phyloP scores from a whole-genome alignment of 2,797 vertebrate genomes.

The Brachymystax lenok region DNA sequence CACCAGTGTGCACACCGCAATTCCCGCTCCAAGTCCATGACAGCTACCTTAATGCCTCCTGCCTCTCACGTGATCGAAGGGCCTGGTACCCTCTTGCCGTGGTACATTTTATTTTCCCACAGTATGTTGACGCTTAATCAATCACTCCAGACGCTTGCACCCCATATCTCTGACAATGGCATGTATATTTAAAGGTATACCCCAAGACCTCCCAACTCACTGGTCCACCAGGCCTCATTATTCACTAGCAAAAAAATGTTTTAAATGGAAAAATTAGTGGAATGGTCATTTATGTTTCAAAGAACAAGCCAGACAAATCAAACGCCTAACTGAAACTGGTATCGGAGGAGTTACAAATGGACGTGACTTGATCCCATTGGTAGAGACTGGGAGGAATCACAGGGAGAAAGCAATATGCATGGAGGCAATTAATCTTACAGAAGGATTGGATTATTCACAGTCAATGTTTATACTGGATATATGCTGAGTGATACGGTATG shows the following conservation, averaged over 20 bases:
- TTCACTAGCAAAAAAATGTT: no score
- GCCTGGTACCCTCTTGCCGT: constrained; percentile 46
- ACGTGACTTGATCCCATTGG: neutral
- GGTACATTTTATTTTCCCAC: constrained; percentile 51
- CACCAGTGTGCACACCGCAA: constrained; percentile 43
- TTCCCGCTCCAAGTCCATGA: constrained; percentile 72
- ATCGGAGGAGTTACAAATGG: neutral
- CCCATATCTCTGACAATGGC: constrained; percentile 62
- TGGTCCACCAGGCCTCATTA: neutral
- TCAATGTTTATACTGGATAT: neutral
- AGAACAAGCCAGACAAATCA: constrained; percentile 24
- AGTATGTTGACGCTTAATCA: constrained; percentile 56
- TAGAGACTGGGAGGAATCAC: neutral
- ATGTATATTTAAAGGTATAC: constrained; percentile 72
- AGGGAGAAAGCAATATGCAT: neutral
- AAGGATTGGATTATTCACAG: neutral
- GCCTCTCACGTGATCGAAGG: constrained; percentile 70
- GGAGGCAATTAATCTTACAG: neutral
- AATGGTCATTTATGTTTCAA: constrained; percentile 57
- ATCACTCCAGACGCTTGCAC: constrained; percentile 55
- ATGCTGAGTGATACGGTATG: neutral
- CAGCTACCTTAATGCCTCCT: constrained; percentile 71
- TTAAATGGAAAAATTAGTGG: constrained; percentile 15
- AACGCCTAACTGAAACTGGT: constrained; percentile 1
- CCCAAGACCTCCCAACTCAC: constrained; percentile 60